Evolutionary conservation across 37 sponge, comb jelly and placozoan genomes (phyloP).

Genomic region (Crambe crambe): DNA sequence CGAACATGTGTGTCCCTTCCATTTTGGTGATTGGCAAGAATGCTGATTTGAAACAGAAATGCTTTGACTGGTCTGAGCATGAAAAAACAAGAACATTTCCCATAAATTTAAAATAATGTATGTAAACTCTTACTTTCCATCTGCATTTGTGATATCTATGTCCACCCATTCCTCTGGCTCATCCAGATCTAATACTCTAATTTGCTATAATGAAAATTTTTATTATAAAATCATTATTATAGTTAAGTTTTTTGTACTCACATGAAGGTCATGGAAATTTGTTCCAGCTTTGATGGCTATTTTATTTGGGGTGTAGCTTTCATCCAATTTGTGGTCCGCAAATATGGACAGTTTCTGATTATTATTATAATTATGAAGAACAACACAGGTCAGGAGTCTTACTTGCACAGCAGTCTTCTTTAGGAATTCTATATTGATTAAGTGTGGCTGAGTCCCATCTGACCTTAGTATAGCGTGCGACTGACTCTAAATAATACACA

Average conservation of each 20-base stretch:
- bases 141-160: slow-evolving; percentile 52
- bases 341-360: slow-evolving; percentile 64
- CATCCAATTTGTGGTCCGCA: slow-evolving; percentile 85
- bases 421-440: slow-evolving; percentile 86
- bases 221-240: background rate
- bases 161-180: slow-evolving; percentile 91
- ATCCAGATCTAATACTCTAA: slow-evolving; percentile 63
- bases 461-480: too few species aligned
- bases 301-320: slow-evolving; percentile 98
- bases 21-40: slow-evolving; percentile 95
- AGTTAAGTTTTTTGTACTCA: slow-evolving; percentile 7
- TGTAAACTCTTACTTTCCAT: slow-evolving; percentile 26
- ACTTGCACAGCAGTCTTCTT: slow-evolving; percentile 79
- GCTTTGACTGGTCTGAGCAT: slow-evolving; percentile 58
- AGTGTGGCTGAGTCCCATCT: slow-evolving; percentile 95
- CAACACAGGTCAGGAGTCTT: background rate
- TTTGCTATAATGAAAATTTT: slow-evolving; percentile 42
- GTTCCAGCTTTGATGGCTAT: slow-evolving; percentile 78
- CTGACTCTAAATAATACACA: slow-evolving; percentile 10
- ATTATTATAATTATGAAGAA: background rate
- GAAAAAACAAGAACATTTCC: background rate
- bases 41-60: slow-evolving; percentile 80
- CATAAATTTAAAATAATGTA: background rate
- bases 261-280: slow-evolving; percentile 76
- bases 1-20: slow-evolving; percentile 94